These are phyloP conservation scores for Hirtodrosophila cameraria DNA, from an alignment of 2,888 invertebrate genomes.

Conservation along the genomic window DNA sequence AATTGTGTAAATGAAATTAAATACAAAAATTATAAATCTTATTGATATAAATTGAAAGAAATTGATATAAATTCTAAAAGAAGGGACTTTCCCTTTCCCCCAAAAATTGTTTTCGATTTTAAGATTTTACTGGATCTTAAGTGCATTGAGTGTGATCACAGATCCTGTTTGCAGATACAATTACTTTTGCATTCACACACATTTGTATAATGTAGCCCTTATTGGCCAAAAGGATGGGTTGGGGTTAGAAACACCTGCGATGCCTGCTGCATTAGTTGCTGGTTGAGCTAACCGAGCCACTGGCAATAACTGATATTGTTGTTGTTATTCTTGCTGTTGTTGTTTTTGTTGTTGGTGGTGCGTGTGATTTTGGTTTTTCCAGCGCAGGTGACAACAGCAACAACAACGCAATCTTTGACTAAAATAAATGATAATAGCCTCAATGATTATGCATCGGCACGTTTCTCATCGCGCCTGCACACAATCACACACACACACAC, in stretches of 20 bases:
- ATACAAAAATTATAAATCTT: too few species aligned
- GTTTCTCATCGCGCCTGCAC: conserved; percentile 75
- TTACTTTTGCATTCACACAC: background rate
- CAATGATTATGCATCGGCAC: conserved; percentile 83
- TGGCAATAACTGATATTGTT: conserved; percentile 10
- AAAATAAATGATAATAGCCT: conserved; percentile 80
- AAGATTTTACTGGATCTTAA: too few species aligned
- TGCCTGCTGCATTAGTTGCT: conserved; percentile 40
- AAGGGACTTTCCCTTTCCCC: too few species aligned
- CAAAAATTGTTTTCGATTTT: too few species aligned
- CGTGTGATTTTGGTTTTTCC: conserved; percentile 70
- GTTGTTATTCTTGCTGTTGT: conserved; percentile 13
- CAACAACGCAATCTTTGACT: conserved; percentile 57
- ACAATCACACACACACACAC: conserved; percentile 38
- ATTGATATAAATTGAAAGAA: too few species aligned
- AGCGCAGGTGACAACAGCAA: conserved; percentile 51
- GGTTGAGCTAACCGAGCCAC: conserved; percentile 50
- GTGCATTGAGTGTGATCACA: too few species aligned
- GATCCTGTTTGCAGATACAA: background rate
- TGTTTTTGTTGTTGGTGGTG: conserved; percentile 49
- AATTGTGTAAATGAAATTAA: too few species aligned
- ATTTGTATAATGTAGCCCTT: background rate
- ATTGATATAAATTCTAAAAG: too few species aligned
- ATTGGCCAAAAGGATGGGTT: background rate
- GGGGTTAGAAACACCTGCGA: background rate